phyloP scores from a whole-genome alignment of 2,797 vertebrate genomes.

The Pelodytes ibericus region DNA sequence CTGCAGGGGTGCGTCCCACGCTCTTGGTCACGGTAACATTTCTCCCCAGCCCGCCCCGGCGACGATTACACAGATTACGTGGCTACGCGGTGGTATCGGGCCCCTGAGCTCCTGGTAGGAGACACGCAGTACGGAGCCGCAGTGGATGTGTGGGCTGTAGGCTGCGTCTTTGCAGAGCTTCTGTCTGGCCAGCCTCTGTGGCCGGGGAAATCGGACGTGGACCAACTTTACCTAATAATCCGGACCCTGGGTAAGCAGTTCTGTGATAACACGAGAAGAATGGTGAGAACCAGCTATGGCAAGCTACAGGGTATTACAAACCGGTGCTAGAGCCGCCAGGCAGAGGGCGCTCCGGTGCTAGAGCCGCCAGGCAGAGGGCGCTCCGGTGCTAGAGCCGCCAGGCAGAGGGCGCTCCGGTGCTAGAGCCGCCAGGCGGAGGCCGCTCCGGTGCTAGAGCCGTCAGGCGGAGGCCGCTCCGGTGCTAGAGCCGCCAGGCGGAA shows the following conservation, averaged over 20 bases:
- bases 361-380: no score
- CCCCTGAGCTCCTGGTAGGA: slow-evolving; percentile 86
- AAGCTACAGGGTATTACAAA: background rate
- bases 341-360: no score
- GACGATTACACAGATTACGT: slow-evolving; percentile 90
- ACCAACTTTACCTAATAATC: slow-evolving; percentile 87
- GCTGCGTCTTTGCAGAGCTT: slow-evolving; percentile 86
- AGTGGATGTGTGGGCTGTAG: slow-evolving; percentile 85
- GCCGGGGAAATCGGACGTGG: slow-evolving; percentile 87
- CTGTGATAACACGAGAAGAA: no score
- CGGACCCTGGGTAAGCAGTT: slow-evolving; percentile 77
- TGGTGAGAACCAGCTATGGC: no score
- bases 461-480: no score
- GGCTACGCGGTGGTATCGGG: slow-evolving; percentile 87
- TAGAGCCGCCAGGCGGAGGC: no score
- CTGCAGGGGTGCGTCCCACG: background rate
- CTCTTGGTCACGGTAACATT: background rate
- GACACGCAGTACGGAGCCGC: slow-evolving; percentile 86
- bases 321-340: background rate
- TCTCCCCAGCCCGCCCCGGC: slow-evolving; percentile 77
- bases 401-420: no score
- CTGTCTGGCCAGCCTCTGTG: slow-evolving; percentile 84
- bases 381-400: no score
- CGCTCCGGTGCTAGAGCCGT: no score
- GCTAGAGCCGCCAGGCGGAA: no score